Base-by-base conservation (phyloP, 1,140 invertebrate species). In the Galendromus occidentalis region DNA sequence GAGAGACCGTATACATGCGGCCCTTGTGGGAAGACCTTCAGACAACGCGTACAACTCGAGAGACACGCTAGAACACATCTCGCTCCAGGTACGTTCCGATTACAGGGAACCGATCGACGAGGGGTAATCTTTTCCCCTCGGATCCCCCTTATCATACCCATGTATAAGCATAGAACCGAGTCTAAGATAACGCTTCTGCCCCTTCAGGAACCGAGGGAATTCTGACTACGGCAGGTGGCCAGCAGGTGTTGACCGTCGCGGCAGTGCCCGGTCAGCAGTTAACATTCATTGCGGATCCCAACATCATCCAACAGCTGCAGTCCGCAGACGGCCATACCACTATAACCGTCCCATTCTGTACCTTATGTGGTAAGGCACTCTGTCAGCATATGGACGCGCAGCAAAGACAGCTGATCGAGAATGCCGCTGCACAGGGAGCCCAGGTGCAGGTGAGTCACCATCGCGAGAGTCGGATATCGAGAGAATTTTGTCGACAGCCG, bases 361-460 rank as follows among this genome's bases (percentile, higher is more conserved):
- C 51, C 51, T 59, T 59, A 59, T 59, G 51, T 59, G 51, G 51
- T 59, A 59, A 59, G 51, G 51, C 51, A 59, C 33, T 59, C 51
- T 59, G 51, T 59, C 25, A 59, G 25, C 51, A 59, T 59, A 59
- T 59, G 51, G 51, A 59, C 51, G 51, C 51, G 51, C 51, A 59
- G 51, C 51, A 59, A 59, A 59, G 33, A 59, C 51, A 59, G 51
- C 51, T 59, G 25, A 59, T 59, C 22, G 51, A 25, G 25, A 33
- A 25, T 22, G 51, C 51, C 33, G 51, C 51, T 33, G 51, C 51
- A 59, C 51, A 59, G 51, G 51, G 51, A 25, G 51, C 51, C 51
- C 25, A 25, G 25, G 51, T 59, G 51, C 51, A 59, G 51, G 51
- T 59, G 25, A 17, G 51, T n/a, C n/a, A n/a, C n/a, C n/a, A n/a